Conservation (phyloP, 2,113 vertebrate species). For the Austrofundulus limnaeus region DNA sequence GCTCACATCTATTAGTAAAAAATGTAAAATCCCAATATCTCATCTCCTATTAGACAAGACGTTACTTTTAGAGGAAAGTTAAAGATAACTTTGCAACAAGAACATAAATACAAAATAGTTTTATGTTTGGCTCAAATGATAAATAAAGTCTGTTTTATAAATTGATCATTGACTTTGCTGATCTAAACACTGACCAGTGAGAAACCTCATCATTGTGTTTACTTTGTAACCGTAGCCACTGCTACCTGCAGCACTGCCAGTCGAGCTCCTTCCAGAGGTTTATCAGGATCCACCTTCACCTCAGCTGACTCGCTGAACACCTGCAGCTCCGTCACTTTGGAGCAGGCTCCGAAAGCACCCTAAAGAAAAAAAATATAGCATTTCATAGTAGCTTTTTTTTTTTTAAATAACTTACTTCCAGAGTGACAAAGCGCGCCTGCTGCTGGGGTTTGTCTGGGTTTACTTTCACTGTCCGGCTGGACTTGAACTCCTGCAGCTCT, state of each 20-base stretch:
- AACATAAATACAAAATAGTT: too few relatives aligned
- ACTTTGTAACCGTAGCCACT: not conserved
- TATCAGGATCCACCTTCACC: slow-evolving; percentile 96
- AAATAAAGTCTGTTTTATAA: too few relatives aligned
- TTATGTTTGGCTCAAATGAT: too few relatives aligned
- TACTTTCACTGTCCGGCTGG: slow-evolving; percentile 85
- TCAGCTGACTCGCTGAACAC: slow-evolving; percentile 78
- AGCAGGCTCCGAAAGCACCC: slow-evolving; percentile 83
- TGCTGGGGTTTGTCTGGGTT: slow-evolving; percentile 91
- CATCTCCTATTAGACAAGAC: too few relatives aligned
- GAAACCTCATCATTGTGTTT: not conserved
- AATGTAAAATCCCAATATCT: too few relatives aligned
- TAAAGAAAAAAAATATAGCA: slow-evolving; percentile 55
- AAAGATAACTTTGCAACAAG: too few relatives aligned
- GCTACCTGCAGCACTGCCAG: slow-evolving; percentile 89
- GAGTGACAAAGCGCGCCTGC: slow-evolving; percentile 81
- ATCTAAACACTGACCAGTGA: too few relatives aligned
- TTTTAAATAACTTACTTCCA: slow-evolving; percentile 85
- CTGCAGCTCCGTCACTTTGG: slow-evolving; percentile 77
- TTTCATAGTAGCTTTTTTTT: not conserved
- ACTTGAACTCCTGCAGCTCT: slow-evolving; percentile 79
- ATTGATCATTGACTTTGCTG: too few relatives aligned
- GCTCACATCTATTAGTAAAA: too few relatives aligned
- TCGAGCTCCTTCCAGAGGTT: slow-evolving; percentile 90
- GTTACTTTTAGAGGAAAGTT: too few relatives aligned